Percentiles rank a stretch among this genome's conserved stretches.
Conservation (phyloP, 35 echinoderm and acorn worm species). For the Anneissia japonica region DNA sequence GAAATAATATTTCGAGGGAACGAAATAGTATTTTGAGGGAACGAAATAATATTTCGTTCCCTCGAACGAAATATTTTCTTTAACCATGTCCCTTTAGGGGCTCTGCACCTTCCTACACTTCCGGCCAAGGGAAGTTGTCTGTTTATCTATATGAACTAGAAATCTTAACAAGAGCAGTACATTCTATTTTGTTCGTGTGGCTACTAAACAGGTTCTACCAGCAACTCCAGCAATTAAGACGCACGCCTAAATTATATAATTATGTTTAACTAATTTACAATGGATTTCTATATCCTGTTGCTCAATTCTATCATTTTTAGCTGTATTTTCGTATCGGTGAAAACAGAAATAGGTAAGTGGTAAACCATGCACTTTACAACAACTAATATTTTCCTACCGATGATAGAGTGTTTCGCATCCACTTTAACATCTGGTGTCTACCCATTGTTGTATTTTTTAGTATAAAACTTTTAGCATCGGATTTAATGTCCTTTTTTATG, state of each 20-base stretch:
- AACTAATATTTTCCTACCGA: too few relatives aligned
- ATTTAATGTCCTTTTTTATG: too few relatives aligned
- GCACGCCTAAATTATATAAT: background rate
- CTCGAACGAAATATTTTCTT: too few relatives aligned
- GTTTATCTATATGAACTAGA: background rate
- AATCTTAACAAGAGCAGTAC: background rate
- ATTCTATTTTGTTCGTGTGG: background rate
- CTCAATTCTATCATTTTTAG: background rate
- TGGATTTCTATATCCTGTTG: background rate
- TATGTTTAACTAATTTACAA: background rate
- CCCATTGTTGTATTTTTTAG: background rate
- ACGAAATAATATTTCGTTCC: too few relatives aligned
- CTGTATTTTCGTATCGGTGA: background rate
- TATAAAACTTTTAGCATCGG: too few relatives aligned
- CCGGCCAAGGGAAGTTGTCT: background rate
- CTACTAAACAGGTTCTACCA: background rate
- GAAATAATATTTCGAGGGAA: too few relatives aligned
- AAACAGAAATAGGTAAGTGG: background rate
- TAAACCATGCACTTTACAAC: too few relatives aligned
- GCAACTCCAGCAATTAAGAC: background rate
- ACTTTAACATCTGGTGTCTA: background rate
- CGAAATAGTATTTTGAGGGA: too few relatives aligned
- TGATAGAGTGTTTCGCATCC: too few relatives aligned
- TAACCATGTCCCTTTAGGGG: too few relatives aligned
- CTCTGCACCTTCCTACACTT: background rate